Conservation (phyloP, 2,113 vertebrate species). For the Peromyscus polionotus region DNA sequence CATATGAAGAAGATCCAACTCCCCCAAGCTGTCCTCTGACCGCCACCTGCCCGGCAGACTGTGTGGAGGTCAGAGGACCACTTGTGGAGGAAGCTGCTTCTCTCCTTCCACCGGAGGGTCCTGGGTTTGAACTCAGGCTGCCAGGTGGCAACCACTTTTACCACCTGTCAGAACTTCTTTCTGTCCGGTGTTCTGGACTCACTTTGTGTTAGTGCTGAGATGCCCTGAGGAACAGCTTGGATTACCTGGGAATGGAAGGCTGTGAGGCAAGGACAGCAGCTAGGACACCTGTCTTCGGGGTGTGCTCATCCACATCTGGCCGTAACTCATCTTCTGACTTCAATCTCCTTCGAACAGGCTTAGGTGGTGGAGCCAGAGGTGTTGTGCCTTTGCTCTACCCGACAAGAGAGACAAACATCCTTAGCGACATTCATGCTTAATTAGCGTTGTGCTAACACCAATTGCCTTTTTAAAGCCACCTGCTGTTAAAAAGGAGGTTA, state of each 20-base stretch:
- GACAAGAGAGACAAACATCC: slow-evolving; percentile 31
- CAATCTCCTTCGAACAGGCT: slow-evolving; percentile 96
- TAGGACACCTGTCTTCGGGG: slow-evolving; percentile 94
- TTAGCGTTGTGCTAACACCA: slow-evolving; percentile 15
- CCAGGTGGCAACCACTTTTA: neutral
- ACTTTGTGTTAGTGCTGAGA: neutral
- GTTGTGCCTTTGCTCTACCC: slow-evolving; percentile 93
- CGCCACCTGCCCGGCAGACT: too few species aligned
- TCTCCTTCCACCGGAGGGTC: neutral
- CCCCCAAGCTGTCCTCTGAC: neutral
- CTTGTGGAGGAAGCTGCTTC: neutral
- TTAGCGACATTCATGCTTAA: neutral
- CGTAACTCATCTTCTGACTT: slow-evolving; percentile 98
- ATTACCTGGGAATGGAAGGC: slow-evolving; percentile 97
- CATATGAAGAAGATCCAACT: neutral
- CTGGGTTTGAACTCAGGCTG: neutral
- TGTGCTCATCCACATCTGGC: slow-evolving; percentile 94
- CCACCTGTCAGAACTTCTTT: neutral
- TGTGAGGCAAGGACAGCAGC: slow-evolving; percentile 94
- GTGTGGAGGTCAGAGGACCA: neutral
- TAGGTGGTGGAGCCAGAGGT: slow-evolving; percentile 97
- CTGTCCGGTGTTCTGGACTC: neutral
- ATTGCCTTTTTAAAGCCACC: slow-evolving; percentile 35
- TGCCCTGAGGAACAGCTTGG: slow-evolving; percentile 43
- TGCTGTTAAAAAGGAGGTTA: slow-evolving; percentile 30